Evolutionary conservation across 2,888 invertebrate genomes (phyloP), one percentile per base, ranked within the genome.

Genomic region (Dolichomitus sp.): DNA sequence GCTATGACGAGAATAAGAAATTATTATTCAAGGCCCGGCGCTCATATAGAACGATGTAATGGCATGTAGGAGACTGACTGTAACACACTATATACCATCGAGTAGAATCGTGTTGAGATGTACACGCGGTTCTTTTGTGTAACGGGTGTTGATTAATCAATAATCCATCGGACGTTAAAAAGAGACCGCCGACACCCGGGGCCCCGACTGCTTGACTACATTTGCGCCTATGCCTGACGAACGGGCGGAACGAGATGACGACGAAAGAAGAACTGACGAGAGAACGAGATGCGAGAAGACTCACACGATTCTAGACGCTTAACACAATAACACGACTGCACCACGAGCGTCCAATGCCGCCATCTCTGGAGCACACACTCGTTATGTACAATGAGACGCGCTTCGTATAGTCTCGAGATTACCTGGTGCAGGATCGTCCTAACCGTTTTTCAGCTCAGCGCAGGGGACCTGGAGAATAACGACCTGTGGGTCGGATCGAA

Each of bases 71-170:
- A 14, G 42, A 37, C 23, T 17, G 59, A 33, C n/a, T 37, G 59
- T 30, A 7, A 17, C 40, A 19, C 40, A 45, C 17, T 50, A 37
- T 66, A 37, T 45, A 61, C 9, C 45, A 37, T 48, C 45, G 23
- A 59, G 48, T 61, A 66, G 11, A 17, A 42, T 17, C 23, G 68
- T 30, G 59, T n/a, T 37, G 63, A 40, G 27, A 27, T 59, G 4
- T 42, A 42, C 42, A 23, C 42, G 57, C 52, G 73, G 30, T 48
- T 79, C 82, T 82, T 79, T 79, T 76, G 76, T 80, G 68, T 72
- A 72, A 72, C 72, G 68, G 72, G 83, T 65, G 79, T 84, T 80
- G 80, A 84, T 84, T 81, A 83, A 84, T 84, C 84, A 84, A 84
- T 83, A 80, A 83, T 80, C 83, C 84, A 78, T 83, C 70, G 77